A percentile compares a stretch with the other conserved stretches of the same genome.
Evolutionary conservation across 2,113 vertebrate genomes (phyloP).

Genomic region (Cichladusa arquata): DNA sequence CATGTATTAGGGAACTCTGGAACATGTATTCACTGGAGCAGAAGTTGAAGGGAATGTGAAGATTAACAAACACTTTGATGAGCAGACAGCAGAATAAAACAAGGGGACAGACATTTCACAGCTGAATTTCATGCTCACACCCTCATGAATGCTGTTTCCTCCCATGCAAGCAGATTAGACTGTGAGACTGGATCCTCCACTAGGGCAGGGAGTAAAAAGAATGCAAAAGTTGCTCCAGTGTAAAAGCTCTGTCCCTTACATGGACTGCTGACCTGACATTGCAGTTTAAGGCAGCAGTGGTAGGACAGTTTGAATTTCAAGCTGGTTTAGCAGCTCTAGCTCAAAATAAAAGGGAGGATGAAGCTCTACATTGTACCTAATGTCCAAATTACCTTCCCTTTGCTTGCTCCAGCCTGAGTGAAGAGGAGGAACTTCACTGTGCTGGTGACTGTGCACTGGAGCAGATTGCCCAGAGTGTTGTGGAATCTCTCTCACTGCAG

Average conservation of each 20-base stretch:
- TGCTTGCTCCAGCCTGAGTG: neutral
- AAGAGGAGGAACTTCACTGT: neutral
- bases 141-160: neutral
- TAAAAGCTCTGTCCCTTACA: neutral
- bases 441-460: neutral
- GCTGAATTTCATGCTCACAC: neutral
- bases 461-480: neutral
- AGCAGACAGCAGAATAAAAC: neutral
- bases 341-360: neutral
- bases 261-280: accelerated
- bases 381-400: neutral
- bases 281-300: neutral
- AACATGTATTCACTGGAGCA: neutral
- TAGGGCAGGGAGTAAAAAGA: neutral
- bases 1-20: neutral
- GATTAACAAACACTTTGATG: constrained; percentile 27
- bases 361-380: neutral
- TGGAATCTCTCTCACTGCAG: neutral
- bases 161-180: neutral
- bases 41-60: constrained; percentile 14
- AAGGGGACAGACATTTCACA: neutral
- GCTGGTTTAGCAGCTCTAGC: neutral
- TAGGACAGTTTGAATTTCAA: neutral
- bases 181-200: neutral
- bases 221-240: neutral